Evolutionary conservation across 2,113 vertebrate genomes (phyloP).

Genomic region (Agapornis roseicollis): DNA sequence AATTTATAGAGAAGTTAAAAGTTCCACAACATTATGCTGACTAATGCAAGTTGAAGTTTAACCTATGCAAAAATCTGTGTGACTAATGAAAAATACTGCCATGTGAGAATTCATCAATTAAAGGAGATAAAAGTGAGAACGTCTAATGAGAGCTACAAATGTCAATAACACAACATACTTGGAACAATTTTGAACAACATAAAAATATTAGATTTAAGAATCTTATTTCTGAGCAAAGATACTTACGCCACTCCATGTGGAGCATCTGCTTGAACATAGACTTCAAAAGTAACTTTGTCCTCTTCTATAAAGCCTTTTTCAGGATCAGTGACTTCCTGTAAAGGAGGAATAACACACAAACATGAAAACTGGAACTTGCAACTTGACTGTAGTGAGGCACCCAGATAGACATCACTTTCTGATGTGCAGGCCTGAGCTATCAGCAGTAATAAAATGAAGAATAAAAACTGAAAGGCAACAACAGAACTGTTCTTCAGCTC

Average conservation of each 20-base stretch:
- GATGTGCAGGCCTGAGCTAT: background rate
- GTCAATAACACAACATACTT: background rate
- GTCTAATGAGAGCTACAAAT: background rate
- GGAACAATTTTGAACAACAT: background rate
- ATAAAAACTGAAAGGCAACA: background rate
- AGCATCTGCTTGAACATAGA: conserved; percentile 96
- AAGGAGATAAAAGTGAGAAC: background rate
- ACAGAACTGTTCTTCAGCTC: background rate
- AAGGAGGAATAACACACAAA: background rate
- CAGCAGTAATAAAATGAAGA: background rate
- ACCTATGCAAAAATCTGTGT: background rate
- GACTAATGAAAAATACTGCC: background rate
- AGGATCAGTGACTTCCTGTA: conserved; percentile 96
- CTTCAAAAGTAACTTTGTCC: conserved; percentile 98
- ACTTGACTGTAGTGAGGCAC: background rate
- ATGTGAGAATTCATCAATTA: background rate
- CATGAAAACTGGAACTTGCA: background rate
- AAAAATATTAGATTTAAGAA: background rate
- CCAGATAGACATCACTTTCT: background rate
- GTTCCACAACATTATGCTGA: background rate
- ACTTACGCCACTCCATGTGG: conserved; percentile 98
- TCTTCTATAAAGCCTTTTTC: conserved; percentile 97
- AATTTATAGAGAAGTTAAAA: background rate
- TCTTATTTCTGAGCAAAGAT: background rate
- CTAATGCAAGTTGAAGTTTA: background rate